Percentiles rank a stretch among this genome's conserved stretches.
phyloP scores from a whole-genome alignment of 2,888 invertebrate species.

The Rotaria magnacalcarata region DNA sequence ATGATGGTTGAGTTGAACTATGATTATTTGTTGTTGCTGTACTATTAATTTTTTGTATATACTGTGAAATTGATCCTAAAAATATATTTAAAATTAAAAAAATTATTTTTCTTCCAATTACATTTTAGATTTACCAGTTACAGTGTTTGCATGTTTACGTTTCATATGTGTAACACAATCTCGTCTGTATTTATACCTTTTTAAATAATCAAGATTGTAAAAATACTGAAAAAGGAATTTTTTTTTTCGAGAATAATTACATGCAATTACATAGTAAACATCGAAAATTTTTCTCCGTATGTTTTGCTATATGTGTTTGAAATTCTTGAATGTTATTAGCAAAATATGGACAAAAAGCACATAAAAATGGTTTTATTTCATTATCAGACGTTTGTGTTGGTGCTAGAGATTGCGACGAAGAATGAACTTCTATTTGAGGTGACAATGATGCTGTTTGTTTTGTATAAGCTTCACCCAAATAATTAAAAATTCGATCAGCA shows the following conservation, averaged over 20 bases:
- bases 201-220: neutral
- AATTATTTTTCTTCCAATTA: no score
- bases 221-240: no score
- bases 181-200: constrained; percentile 22
- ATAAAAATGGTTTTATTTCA: neutral
- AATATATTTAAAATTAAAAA: no score
- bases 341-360: neutral
- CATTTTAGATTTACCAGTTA: neutral
- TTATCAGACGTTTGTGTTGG: neutral
- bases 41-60: neutral
- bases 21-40: neutral
- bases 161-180: constrained; percentile 35
- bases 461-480: neutral
- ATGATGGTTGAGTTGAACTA: neutral
- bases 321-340: neutral
- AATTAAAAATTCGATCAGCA: constrained; percentile 34
- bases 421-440: neutral
- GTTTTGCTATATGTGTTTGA: neutral
- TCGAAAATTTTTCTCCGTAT: constrained; percentile 28
- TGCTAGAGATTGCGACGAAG: neutral
- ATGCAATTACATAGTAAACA: constrained; percentile 9
- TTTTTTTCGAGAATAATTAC: neutral
- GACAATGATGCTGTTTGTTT: neutral
- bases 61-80: constrained; percentile 7
- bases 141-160: constrained; percentile 1